Conservation (phyloP, 2,797 vertebrate species). For the Tinamus major region DNA sequence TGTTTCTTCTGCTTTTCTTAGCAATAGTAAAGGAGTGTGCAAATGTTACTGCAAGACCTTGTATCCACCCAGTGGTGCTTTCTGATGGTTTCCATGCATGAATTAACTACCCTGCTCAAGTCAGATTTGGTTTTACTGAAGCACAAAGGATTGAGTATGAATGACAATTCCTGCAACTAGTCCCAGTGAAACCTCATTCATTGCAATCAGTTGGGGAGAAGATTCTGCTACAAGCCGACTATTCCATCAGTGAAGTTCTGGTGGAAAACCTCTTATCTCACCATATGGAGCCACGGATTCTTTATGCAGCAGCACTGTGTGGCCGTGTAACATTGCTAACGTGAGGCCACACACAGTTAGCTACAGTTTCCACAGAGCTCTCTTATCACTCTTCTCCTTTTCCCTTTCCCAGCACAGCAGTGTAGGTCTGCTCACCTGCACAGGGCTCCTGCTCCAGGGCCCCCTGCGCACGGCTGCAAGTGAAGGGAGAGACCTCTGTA, state of each 20-base stretch:
- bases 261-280: neutral
- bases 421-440: neutral
- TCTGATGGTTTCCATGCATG: neutral
- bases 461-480: neutral
- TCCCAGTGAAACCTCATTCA: neutral
- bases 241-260: neutral
- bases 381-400: neutral
- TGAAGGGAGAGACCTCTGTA: neutral
- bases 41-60: neutral
- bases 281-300: neutral
- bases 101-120: neutral
- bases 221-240: neutral
- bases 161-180: neutral
- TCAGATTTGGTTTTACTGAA: slow-evolving; percentile 8
- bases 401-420: neutral
- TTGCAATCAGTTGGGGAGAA: neutral
- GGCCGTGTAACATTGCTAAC: neutral
- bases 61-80: neutral
- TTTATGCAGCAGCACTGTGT: neutral
- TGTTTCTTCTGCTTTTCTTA: neutral
- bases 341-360: neutral
- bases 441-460: neutral
- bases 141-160: neutral
- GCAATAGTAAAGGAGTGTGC: neutral
- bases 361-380: neutral